Conservation (phyloP, 2,888 invertebrate genomes). For the Cyrtodaria siliqua region DNA sequence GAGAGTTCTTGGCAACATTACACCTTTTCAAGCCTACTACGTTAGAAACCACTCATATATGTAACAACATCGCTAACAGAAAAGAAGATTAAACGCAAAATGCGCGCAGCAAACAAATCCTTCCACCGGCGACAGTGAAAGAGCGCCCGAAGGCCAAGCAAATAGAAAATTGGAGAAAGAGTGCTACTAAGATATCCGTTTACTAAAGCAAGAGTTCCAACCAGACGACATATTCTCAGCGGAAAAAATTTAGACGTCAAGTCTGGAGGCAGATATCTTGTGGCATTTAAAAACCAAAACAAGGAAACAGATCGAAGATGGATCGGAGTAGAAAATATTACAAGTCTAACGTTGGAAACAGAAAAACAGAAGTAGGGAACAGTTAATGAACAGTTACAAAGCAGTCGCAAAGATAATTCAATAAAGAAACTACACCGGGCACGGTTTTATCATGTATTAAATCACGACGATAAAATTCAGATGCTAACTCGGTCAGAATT, state of each 20-base stretch:
- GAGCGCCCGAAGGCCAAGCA: constrained; percentile 12
- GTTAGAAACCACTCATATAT: background rate
- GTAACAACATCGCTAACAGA: background rate
- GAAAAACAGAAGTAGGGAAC: constrained; percentile 8
- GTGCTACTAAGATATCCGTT: constrained; percentile 12
- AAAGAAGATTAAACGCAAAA: background rate
- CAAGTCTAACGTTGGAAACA: constrained; percentile 5
- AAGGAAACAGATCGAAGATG: background rate
- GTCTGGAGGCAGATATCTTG: constrained; percentile 1
- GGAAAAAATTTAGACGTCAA: constrained; percentile 8
- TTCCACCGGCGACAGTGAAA: background rate
- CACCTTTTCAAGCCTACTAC: constrained; percentile 26
- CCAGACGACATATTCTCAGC: constrained; percentile 9
- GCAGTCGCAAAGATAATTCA: background rate
- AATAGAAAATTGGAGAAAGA: constrained; percentile 18
- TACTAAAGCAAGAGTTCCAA: constrained; percentile 21
- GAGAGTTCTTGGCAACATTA: constrained; percentile 6
- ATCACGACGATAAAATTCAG: constrained; percentile 11
- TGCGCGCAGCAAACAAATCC: constrained; percentile 4
- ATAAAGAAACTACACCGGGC: constrained; percentile 1
- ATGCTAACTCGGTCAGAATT: background rate
- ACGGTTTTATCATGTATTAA: constrained; percentile 12
- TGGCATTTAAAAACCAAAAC: constrained; percentile 10
- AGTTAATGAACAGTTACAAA: constrained; percentile 2
- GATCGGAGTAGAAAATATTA: constrained; percentile 24